Evolutionary conservation across 2,113 vertebrate genomes (phyloP).

Genomic region (Sorex fumeus): DNA sequence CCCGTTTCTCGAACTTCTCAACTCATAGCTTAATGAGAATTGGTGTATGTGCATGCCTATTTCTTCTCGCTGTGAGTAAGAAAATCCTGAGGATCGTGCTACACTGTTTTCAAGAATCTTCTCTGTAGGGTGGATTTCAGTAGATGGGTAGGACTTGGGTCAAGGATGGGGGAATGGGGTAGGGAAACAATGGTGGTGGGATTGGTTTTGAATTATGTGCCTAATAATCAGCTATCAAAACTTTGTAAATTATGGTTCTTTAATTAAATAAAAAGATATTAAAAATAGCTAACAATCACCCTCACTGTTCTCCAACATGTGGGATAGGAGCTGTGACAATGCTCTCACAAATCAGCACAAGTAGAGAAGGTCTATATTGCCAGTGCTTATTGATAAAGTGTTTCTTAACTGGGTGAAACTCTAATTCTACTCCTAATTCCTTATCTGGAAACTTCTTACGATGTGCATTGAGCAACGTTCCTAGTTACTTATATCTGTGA

Average conservation of each 20-base stretch:
- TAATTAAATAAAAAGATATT: too few relatives aligned
- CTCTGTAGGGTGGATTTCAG: background rate
- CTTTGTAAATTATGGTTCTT: too few relatives aligned
- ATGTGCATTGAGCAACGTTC: background rate
- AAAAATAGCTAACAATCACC: too few relatives aligned
- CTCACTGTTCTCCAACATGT: background rate
- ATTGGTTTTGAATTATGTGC: too few relatives aligned
- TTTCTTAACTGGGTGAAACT: background rate
- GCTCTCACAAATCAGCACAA: accelerated
- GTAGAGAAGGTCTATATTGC: background rate
- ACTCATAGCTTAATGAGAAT: background rate
- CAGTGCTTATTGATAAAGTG: background rate
- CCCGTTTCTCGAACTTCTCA: too few relatives aligned
- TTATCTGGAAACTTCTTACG: background rate
- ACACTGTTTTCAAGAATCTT: background rate
- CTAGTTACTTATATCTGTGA: background rate
- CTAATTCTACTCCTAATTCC: background rate
- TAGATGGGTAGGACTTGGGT: too few relatives aligned
- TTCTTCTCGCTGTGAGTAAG: accelerated
- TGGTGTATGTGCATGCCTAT: background rate
- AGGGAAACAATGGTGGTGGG: too few relatives aligned
- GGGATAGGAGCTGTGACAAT: background rate
- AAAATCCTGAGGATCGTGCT: background rate
- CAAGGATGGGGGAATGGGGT: too few relatives aligned
- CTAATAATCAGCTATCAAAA: too few relatives aligned